Percentiles rank a stretch among this genome's conserved stretches.
Evolutionary conservation across 2,888 invertebrate species (phyloP).

Genomic region (Gymnocheta viridis): DNA sequence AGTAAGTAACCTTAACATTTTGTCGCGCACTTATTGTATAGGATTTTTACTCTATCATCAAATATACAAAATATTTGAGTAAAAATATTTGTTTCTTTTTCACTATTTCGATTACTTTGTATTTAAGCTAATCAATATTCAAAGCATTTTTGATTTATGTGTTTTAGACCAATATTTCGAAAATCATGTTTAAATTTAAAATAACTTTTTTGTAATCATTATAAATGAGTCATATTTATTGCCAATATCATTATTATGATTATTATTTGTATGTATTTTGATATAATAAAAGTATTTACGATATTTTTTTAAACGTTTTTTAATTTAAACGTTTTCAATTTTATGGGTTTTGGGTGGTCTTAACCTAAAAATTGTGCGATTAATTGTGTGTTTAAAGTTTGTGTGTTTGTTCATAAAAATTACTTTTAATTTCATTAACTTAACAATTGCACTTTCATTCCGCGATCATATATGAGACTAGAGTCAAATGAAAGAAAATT

Average conservation of each 20-base stretch:
- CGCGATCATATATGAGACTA: neutral
- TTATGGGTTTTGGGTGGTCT: conserved; percentile 62
- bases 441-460: conserved; percentile 65
- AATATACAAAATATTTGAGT: neutral
- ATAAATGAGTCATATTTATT: conserved; percentile 58
- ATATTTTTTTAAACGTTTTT: neutral
- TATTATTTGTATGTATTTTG: conserved; percentile 26
- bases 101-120: neutral
- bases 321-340: conserved; percentile 45
- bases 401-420: conserved; percentile 27
- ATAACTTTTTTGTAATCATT: conserved; percentile 24
- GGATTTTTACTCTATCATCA: neutral
- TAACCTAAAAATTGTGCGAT: conserved; percentile 54
- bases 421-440: conserved; percentile 65
- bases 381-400: conserved; percentile 1
- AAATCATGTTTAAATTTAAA: conserved; percentile 57
- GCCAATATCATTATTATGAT: conserved; percentile 32
- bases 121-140: conserved; percentile 47
- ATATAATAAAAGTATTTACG: conserved; percentile 40
- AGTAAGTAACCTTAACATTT: neutral
- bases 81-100: neutral
- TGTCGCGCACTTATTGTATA: neutral
- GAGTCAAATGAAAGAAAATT: conserved; percentile 9
- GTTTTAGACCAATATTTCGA: conserved; percentile 25
- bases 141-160: conserved; percentile 51